A percentile compares a stretch with the other conserved stretches of the same genome.
Conservation (phyloP, 2,113 vertebrate genomes). For the Casuarius casuarius region DNA sequence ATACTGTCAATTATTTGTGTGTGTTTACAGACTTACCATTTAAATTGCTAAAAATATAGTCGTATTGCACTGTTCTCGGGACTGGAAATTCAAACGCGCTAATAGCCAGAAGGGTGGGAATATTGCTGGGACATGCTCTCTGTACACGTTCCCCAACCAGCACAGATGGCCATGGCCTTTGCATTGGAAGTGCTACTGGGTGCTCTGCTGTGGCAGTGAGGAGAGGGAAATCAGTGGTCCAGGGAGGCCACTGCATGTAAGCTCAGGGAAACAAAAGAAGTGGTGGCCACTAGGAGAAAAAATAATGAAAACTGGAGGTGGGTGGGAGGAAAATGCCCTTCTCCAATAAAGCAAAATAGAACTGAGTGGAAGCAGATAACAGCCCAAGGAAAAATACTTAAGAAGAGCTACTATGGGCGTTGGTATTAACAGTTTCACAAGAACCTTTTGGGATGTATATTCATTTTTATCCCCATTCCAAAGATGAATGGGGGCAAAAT, state of each 20-base stretch:
- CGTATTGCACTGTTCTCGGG: neutral
- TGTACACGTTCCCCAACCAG: neutral
- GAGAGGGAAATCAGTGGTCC: neutral
- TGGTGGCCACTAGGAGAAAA: neutral
- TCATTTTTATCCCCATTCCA: neutral
- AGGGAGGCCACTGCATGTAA: neutral
- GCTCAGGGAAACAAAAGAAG: neutral
- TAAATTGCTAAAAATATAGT: neutral
- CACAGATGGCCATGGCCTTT: neutral
- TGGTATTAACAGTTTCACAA: neutral
- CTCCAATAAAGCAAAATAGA: neutral
- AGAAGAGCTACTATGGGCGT: fast-evolving
- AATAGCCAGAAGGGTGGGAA: neutral
- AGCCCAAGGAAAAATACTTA: neutral
- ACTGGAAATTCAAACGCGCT: neutral
- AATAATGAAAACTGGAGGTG: neutral
- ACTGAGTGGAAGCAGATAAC: neutral
- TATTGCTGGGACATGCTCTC: neutral
- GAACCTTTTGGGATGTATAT: neutral
- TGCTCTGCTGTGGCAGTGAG: neutral
- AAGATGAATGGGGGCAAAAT: neutral
- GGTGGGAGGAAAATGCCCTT: neutral
- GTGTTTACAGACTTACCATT: neutral
- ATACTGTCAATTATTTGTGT: neutral
- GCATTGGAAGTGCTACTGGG: neutral